Conservation (phyloP, 2,113 vertebrate species). For the Pseudorasbora parva region DNA sequence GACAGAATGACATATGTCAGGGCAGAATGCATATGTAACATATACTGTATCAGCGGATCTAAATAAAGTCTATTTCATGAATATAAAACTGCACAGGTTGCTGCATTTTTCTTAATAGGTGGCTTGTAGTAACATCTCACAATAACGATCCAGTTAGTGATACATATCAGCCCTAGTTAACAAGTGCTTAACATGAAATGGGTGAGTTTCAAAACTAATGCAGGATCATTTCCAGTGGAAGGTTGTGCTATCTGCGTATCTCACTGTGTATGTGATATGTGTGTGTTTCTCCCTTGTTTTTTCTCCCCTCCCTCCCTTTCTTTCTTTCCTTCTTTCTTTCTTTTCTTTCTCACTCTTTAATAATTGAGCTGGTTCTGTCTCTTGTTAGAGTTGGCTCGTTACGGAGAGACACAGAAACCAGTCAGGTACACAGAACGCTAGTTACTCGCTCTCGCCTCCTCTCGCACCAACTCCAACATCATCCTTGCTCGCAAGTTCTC, state of each 20-base stretch:
- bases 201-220: background rate
- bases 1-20: constrained; percentile 21
- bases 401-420: constrained; percentile 46
- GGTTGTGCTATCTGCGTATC: background rate
- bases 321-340: constrained; percentile 51
- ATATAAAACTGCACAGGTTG: background rate
- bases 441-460: constrained; percentile 35
- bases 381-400: constrained; percentile 56
- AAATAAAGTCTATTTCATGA: background rate
- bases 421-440: constrained; percentile 49
- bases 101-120: too few relatives aligned
- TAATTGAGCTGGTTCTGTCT: constrained; percentile 59
- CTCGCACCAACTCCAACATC: constrained; percentile 54
- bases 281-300: constrained; percentile 1
- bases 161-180: background rate
- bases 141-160: background rate
- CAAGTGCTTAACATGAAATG: background rate
- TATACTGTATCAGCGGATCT: background rate
- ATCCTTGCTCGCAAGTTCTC: constrained; percentile 65
- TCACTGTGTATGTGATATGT: constrained; percentile 4
- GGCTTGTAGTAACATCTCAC: background rate
- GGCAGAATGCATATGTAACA: background rate
- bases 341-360: constrained; percentile 59
- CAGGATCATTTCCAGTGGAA: background rate
- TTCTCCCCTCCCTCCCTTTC: constrained; percentile 55